phyloP scores from a whole-genome alignment of 2,113 vertebrate genomes.

The Choloepus hoffmanni region DNA sequence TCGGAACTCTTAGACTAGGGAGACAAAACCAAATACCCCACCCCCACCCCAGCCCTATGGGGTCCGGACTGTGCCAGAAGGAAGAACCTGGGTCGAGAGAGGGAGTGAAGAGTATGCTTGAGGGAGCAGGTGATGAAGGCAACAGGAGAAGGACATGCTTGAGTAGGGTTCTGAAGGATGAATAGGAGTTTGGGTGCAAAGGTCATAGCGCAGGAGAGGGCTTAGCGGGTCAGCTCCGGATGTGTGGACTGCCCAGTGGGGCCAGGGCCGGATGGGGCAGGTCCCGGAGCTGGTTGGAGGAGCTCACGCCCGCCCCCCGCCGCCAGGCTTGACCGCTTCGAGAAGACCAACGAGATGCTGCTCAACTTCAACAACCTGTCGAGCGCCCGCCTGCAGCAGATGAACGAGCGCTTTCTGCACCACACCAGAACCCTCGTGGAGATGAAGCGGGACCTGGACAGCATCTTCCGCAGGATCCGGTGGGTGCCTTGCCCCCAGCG shows the following conservation, averaged over 20 bases:
- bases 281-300: neutral
- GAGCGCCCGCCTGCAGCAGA: conserved; percentile 94
- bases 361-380: conserved; percentile 98
- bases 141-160: neutral
- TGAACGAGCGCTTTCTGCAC: conserved; percentile 95
- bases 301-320: neutral
- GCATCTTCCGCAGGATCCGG: conserved; percentile 95
- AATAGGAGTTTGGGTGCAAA: neutral
- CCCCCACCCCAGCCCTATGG: too few species aligned
- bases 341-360: conserved; percentile 99
- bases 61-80: neutral
- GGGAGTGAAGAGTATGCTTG: neutral
- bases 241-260: too few species aligned
- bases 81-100: neutral
- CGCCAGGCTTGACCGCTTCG: conserved; percentile 96
- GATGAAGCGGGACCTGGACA: conserved; percentile 98
- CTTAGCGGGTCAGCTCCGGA: neutral
- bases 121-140: neutral
- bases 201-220: neutral
- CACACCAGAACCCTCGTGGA: conserved; percentile 95
- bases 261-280: neutral
- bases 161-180: conserved; percentile 34
- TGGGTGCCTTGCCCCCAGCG: neutral
- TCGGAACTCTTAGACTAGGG: neutral
- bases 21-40: neutral